phyloP scores from a whole-genome alignment of 37 sponge, comb jelly and placozoan genomes.

The Aplysina aerophoba region DNA sequence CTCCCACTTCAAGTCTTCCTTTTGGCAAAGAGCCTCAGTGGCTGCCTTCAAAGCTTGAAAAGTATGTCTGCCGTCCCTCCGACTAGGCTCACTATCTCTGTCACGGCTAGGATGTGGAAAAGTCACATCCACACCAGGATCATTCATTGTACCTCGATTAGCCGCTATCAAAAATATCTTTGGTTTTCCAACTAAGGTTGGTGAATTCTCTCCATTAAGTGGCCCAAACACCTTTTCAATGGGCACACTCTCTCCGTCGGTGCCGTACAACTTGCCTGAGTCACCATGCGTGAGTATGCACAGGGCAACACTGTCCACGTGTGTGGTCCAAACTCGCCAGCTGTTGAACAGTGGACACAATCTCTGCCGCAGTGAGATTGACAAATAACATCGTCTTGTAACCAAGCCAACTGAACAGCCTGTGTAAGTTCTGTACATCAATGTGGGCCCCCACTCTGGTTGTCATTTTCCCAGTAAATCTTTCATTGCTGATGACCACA shows the following conservation, averaged over 20 bases:
- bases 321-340: slow-evolving; percentile 54
- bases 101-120: slow-evolving; percentile 39
- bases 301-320: slow-evolving; percentile 65
- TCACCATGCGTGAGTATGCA: slow-evolving; percentile 80
- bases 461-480: slow-evolving; percentile 20
- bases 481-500: slow-evolving; percentile 37
- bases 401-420: not conserved
- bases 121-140: slow-evolving; percentile 67
- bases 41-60: not conserved
- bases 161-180: slow-evolving; percentile 88
- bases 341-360: not conserved
- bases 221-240: slow-evolving; percentile 37
- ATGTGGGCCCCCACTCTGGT: slow-evolving; percentile 12
- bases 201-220: slow-evolving; percentile 77
- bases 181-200: slow-evolving; percentile 83
- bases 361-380: no score
- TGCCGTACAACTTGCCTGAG: slow-evolving; percentile 74
- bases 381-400: no score
- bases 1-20: slow-evolving; percentile 39
- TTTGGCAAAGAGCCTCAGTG: not conserved
- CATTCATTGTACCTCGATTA: slow-evolving; percentile 74
- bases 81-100: slow-evolving; percentile 40
- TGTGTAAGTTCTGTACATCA: slow-evolving; percentile 27
- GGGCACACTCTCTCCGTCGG: slow-evolving; percentile 72
- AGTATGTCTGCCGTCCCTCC: not conserved